A percentile compares a stretch with the other conserved stretches of the same genome.
These are phyloP conservation scores for Tipula confusa DNA, from an alignment of 2,888 invertebrate genomes.

Conservation along the genomic window DNA sequence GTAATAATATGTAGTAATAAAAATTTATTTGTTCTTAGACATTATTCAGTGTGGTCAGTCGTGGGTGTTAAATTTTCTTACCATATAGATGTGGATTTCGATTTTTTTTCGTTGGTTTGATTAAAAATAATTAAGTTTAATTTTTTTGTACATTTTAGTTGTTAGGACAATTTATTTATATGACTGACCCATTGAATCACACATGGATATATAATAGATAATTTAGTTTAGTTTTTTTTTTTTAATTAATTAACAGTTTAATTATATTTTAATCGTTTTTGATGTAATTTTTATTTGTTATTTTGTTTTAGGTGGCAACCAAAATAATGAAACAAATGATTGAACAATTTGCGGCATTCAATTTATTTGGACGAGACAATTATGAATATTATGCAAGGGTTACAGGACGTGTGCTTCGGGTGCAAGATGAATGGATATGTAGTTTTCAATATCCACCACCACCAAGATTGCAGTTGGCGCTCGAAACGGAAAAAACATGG, in stretches of 20 bases:
- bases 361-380: slow-evolving; percentile 89
- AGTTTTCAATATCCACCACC: slow-evolving; percentile 85
- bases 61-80: background rate
- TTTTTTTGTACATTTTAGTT: background rate
- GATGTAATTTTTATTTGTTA: background rate
- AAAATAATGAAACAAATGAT: slow-evolving; percentile 95
- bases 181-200: background rate
- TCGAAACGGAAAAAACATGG: slow-evolving; percentile 87
- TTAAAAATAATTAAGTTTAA: background rate
- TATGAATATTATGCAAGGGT: slow-evolving; percentile 95
- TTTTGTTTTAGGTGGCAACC: slow-evolving; percentile 73
- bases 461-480: slow-evolving; percentile 70
- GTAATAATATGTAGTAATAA: background rate
- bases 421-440: slow-evolving; percentile 94
- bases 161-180: background rate
- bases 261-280: background rate
- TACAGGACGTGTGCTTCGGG: slow-evolving; percentile 85
- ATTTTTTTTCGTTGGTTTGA: background rate
- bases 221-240: background rate
- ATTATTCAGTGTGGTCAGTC: background rate
- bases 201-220: background rate
- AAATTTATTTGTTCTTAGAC: background rate
- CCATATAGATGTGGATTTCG: background rate
- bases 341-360: slow-evolving; percentile 93
- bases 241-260: background rate